Conservation (phyloP, 1,140 invertebrate species). For the Papilio polyxenes region DNA sequence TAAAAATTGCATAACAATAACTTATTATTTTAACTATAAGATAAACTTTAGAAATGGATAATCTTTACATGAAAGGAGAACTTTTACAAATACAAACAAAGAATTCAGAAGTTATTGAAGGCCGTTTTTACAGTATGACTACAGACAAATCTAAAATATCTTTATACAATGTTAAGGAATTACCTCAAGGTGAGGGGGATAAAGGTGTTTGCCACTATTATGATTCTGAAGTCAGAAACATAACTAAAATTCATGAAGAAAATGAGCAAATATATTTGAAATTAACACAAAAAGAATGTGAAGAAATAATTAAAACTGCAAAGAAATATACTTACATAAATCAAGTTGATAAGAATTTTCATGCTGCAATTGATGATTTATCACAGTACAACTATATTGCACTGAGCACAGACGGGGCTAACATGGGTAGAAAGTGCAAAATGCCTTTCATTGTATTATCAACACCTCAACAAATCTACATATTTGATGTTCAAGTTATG, state of each 20-base stretch:
- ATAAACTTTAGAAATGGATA: slow-evolving; percentile 67
- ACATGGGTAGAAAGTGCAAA: slow-evolving; percentile 77
- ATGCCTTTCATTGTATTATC: slow-evolving; percentile 76
- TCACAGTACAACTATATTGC: slow-evolving; percentile 66
- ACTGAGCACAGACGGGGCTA: slow-evolving; percentile 72
- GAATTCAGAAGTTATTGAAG: slow-evolving; percentile 69
- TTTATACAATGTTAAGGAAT: slow-evolving; percentile 71
- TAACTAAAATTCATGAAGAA: slow-evolving; percentile 67
- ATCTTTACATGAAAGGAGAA: slow-evolving; percentile 75
- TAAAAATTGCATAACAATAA: slow-evolving; percentile 52
- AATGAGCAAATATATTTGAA: slow-evolving; percentile 64
- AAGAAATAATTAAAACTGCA: slow-evolving; percentile 69
- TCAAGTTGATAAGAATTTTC: slow-evolving; percentile 74
- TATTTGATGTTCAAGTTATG: slow-evolving; percentile 79
- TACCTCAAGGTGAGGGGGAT: slow-evolving; percentile 58
- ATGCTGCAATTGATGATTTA: slow-evolving; percentile 72
- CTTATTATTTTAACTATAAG: slow-evolving; percentile 41
- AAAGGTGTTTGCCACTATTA: slow-evolving; percentile 73
- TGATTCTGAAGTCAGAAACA: slow-evolving; percentile 69
- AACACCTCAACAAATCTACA: slow-evolving; percentile 77
- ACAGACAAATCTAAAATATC: slow-evolving; percentile 76
- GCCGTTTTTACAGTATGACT: slow-evolving; percentile 73
- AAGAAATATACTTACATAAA: slow-evolving; percentile 77
- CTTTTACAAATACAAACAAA: slow-evolving; percentile 75
- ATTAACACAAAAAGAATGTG: slow-evolving; percentile 72